phyloP scores from a whole-genome alignment of 2,888 invertebrate genomes.

The Adela reaumurella region DNA sequence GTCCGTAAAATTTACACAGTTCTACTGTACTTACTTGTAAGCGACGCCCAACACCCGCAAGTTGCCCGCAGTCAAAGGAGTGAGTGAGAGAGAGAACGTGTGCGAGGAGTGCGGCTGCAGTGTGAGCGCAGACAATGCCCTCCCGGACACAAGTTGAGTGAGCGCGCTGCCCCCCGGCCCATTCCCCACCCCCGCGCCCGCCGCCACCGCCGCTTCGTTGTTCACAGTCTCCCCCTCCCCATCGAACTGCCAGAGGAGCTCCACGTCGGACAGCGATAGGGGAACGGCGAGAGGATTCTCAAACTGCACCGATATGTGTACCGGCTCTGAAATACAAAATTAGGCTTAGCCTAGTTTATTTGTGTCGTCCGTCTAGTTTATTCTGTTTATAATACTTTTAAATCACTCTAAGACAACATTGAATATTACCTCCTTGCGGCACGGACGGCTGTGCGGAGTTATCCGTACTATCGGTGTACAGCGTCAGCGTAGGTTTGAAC shows the following conservation, averaged over 20 bases:
- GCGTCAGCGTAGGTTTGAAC: slow-evolving; percentile 73
- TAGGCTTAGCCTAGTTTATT: neutral
- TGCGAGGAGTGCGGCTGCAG: slow-evolving; percentile 60
- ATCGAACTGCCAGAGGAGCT: slow-evolving; percentile 68
- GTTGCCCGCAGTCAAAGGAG: slow-evolving; percentile 70
- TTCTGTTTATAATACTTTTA: too few species aligned
- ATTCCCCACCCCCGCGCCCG: slow-evolving; percentile 25
- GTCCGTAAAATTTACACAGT: too few species aligned
- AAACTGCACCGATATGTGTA: slow-evolving; percentile 73
- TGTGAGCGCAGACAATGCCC: slow-evolving; percentile 51
- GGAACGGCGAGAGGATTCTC: slow-evolving; percentile 73
- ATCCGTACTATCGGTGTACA: slow-evolving; percentile 67
- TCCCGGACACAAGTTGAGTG: slow-evolving; percentile 44
- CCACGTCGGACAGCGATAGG: slow-evolving; percentile 65
- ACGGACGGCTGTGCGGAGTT: slow-evolving; percentile 64
- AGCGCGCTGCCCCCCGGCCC: slow-evolving; percentile 24
- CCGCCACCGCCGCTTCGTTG: slow-evolving; percentile 31
- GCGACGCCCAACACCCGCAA: slow-evolving; percentile 72
- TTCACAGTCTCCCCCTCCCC: slow-evolving; percentile 22
- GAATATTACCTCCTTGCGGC: slow-evolving; percentile 69
- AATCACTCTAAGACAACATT: too few species aligned
- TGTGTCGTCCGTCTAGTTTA: too few species aligned
- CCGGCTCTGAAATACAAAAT: slow-evolving; percentile 60
- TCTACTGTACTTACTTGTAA: slow-evolving; percentile 50
- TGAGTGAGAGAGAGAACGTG: slow-evolving; percentile 65